Evolutionary conservation across 2,113 vertebrate genomes (phyloP).

Genomic region (Hydropotes inermis): DNA sequence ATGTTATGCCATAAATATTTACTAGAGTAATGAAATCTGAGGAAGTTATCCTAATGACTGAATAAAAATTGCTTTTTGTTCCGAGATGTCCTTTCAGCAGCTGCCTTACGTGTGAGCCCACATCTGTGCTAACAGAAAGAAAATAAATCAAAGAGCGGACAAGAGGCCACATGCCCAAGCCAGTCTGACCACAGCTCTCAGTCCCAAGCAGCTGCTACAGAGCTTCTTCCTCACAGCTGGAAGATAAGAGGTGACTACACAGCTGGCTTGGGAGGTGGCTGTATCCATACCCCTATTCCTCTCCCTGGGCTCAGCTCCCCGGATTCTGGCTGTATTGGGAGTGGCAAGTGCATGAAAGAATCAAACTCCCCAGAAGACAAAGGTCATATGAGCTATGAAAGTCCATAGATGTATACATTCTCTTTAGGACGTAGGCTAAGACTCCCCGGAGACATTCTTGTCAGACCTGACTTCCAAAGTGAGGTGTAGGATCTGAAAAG

Average conservation of each 20-base stretch:
- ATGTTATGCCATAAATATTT: slow-evolving; percentile 21
- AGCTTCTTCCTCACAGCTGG: not conserved
- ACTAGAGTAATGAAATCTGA: slow-evolving; percentile 39
- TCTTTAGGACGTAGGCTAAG: not conserved
- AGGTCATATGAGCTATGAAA: not conserved
- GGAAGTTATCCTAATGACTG: not conserved
- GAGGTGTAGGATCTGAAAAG: not conserved
- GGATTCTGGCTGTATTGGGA: not conserved
- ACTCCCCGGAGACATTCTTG: not conserved
- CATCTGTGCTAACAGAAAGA: not conserved
- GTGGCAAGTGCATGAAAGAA: not conserved
- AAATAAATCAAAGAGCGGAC: not conserved
- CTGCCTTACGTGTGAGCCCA: slow-evolving; percentile 37
- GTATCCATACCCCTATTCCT: not conserved
- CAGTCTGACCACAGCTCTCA: not conserved
- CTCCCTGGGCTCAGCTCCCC: not conserved
- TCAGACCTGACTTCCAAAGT: not conserved
- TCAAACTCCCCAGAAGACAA: not conserved
- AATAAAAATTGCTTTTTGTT: slow-evolving; percentile 11
- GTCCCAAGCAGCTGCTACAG: not conserved
- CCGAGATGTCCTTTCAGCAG: slow-evolving; percentile 15
- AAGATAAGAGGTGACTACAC: not conserved
- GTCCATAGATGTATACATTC: not conserved
- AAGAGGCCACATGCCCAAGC: not conserved
- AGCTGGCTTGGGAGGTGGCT: not conserved